Percentiles rank a stretch among this genome's conserved stretches.
Evolutionary conservation across 2,797 vertebrate genomes (phyloP).

Genomic region (Pelodytes ibericus): DNA sequence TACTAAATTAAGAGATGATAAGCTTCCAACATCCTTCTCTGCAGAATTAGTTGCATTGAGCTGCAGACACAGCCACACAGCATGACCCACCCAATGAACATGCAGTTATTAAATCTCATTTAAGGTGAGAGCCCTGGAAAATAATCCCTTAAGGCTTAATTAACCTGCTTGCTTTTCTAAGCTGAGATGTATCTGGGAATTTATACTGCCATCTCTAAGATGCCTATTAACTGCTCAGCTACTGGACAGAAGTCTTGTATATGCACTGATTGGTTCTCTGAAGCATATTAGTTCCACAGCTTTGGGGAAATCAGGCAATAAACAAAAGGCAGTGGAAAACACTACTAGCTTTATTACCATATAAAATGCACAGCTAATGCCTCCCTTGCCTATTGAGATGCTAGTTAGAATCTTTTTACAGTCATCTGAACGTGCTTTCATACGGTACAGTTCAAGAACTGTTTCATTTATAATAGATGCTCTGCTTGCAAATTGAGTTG

Average conservation of each 20-base stretch:
- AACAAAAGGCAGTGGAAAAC: constrained; percentile 26
- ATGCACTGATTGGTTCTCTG: constrained; percentile 14
- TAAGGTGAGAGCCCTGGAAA: constrained; percentile 37
- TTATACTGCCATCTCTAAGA: constrained; percentile 7
- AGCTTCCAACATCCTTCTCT: constrained; percentile 11
- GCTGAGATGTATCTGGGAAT: constrained; percentile 14
- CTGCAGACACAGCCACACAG: constrained; percentile 21
- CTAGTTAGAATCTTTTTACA: constrained; percentile 14
- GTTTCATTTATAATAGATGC: neutral
- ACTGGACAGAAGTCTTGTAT: neutral
- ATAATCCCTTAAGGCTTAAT: constrained; percentile 53
- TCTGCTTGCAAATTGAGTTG: neutral
- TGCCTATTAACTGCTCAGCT: constrained; percentile 25
- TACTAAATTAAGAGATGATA: neutral
- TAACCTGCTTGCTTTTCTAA: constrained; percentile 47
- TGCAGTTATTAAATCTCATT: constrained; percentile 43
- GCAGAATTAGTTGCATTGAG: constrained; percentile 8
- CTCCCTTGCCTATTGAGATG: constrained; percentile 4
- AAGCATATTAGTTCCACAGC: constrained; percentile 31
- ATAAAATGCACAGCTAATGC: constrained; percentile 3
- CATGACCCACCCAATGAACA: constrained; percentile 38
- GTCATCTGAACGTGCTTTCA: neutral
- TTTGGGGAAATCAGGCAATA: constrained; percentile 33
- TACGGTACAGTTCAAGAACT: neutral
- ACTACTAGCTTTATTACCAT: constrained; percentile 27